Base-by-base conservation (phyloP, 2,888 invertebrate genomes). In the Pocota personata region DNA sequence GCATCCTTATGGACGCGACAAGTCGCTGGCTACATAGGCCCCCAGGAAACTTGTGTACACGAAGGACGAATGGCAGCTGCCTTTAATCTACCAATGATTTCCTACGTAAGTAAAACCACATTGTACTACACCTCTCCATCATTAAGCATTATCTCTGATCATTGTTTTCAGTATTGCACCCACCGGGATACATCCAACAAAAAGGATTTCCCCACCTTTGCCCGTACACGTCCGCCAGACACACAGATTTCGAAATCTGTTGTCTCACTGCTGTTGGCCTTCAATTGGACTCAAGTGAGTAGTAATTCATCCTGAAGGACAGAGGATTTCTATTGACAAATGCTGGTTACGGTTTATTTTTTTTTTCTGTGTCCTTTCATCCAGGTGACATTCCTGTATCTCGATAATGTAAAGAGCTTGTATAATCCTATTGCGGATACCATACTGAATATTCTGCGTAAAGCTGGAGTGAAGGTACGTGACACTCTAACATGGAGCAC, bases 81-180 rank as follows among this genome's bases (percentile, higher is more conserved):
- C 48, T 98, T 98, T 93, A 98, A 98, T 92, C 93, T 98, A 60
- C 98, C 98, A 4, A 98, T 98, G 98, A 96, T 98, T 90, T 98
- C 98, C 88, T 98, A 98, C 91, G 98, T 98, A 93, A 96, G 97
- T 96, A 46, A 3, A 7, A 6, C 19, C 30, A 24, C 3, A n/a
- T 7, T 16, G 46, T 6, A 46, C 14, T 40, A 35, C 1, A 46
- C 46, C 14, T 27, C 37, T 14, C 8, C n/a, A 16, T 24, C 10
- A 16, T 55, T 1, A 30, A 50, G 7, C 16, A 24, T 14, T 24
- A 32, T 32, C 5, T 21, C 27, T 62, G 16, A 62, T 16, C 24
- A 37, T 40, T 89, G 88, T 89, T 93, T 93, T 27, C 94, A 98
- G 98, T 98, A 96, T 92, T 98, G 98, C 93, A 96, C 97, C 1